phyloP scores from a whole-genome alignment of 2,113 vertebrate genomes.

The Procavia capensis region DNA sequence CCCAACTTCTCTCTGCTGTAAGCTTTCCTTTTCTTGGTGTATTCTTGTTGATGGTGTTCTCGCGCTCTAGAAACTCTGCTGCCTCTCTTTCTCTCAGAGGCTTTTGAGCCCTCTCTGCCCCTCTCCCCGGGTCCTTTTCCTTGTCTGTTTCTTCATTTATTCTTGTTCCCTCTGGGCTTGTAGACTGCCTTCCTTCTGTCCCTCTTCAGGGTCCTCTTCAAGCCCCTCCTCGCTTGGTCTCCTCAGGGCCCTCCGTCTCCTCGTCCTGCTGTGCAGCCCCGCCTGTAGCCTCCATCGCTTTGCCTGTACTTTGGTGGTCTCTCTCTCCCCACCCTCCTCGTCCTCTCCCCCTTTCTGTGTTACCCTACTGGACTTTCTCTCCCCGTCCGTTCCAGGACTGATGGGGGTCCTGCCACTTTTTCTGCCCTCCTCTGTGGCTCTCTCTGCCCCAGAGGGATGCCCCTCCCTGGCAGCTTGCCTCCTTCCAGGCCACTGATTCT shows the following conservation, averaged over 20 bases:
- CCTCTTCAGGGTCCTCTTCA: neutral
- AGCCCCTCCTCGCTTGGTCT: neutral
- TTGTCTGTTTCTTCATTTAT: neutral
- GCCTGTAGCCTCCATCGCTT: neutral
- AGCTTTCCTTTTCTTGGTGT: neutral
- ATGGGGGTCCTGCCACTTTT: neutral
- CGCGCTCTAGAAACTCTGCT: neutral
- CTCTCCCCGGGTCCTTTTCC: neutral
- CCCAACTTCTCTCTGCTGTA: conserved; percentile 55
- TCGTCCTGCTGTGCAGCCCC: neutral
- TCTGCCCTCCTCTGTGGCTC: neutral
- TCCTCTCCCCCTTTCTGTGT: neutral
- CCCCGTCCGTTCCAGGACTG: neutral
- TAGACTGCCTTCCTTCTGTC: neutral
- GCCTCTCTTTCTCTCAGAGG: neutral
- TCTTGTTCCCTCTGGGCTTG: neutral
- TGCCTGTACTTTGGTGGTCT: neutral
- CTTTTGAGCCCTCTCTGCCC: neutral
- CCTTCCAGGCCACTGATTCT: neutral
- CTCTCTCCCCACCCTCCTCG: no score
- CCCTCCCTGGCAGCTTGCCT: neutral
- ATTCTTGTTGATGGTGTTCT: neutral
- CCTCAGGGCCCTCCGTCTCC: neutral
- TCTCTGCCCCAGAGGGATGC: neutral
- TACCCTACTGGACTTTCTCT: neutral